Base-by-base conservation (phyloP, 2,797 vertebrate genomes). In the Taeniopygia guttata region DNA sequence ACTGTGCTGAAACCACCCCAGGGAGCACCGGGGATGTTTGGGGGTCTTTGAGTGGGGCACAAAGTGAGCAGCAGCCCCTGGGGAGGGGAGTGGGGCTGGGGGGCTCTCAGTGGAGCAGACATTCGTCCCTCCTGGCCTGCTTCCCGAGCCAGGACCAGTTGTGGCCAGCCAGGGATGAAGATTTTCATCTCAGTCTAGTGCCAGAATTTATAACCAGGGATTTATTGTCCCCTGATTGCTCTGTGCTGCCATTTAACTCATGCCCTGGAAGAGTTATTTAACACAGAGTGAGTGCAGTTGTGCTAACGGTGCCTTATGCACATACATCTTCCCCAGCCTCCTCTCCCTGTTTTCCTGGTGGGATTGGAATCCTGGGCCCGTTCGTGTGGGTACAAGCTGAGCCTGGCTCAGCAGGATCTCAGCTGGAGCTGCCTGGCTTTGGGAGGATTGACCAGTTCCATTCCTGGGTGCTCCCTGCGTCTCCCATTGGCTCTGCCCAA, bases 191-290 rank as follows among this genome's bases (percentile, higher is more conserved):
- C 32, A 30, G 67, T 4, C 72, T 59, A 30, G 75, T 38, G 73
- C 43, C 43, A 43, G 86, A 76, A 95, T 95, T 95, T 94, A 93
- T 67, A 77, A n/a, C 93, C 70, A 8, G 76, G 90, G 81, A 89
- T 95, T 95, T 93, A 95, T 93, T 40, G 84, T 92, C 86, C 92
- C 80, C 93, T 16, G 64, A 66, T 90, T 73, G 72, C 92, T 92
- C 94, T 18, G 70, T 43, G 72, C 93, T 95, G 93, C 93, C 81
- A 19, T 92, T 90, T 88, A 89, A 68, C 88, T 93, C 78, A 2
- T 51, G 87, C 67, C 84, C 84, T 96, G 78, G 86, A 77, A 95
- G 90, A 95, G 72, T 95, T 96, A 93, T 93, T 94, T 89, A 92
- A 90, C 11, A 49, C 38, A 3, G 42, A 38, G 88, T 2, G 15